Base-by-base conservation (phyloP, 1,140 invertebrate genomes). In the Dendrolimus punctatus region DNA sequence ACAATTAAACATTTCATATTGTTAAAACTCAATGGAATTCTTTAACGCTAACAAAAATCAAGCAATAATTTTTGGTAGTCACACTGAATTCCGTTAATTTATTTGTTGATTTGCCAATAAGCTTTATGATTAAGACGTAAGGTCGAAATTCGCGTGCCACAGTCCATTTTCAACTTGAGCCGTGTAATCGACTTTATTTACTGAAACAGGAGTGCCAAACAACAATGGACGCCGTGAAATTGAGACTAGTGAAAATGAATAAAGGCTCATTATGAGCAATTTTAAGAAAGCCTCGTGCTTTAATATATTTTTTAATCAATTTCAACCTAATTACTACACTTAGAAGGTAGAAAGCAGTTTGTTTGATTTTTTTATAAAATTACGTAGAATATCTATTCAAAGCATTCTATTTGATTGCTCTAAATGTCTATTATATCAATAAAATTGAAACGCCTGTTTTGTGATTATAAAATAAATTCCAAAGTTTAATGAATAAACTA, bases 151-250 rank as follows among this genome's bases (percentile, higher is more conserved):
- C 38, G 55, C 36, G 5, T 43, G 39, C n/a, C 8, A 53, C 23
- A 23, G 8, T 8, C 7, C 8, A 6, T 46, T 50, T 23, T 40
- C 5, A 6, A 10, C 36, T 1, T 23, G 23, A 52, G 47, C 8
- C 38, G 48, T 46, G 55, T 43, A 57, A 43, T 60, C 41, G 47
- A 50, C 41, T 62, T 68, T 62, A 66, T 64, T 73, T 44, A 60
- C 49, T 60, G 61, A 64, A 66, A 71, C 65, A 64, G 66, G 53
- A 63, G 61, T 70, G 45, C 41, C 58, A 48, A 39, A 10, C 39
- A 51, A 71, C 66, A 73, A 73, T 61, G 62, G 60, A 50, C 6
- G 49, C 61, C 68, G 60, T 73, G 62, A 71, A 73, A 71, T 68
- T 60, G 53, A 57, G 56, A 64, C 60, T 66, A 68, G 65, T 68